Evolutionary conservation across 2,888 invertebrate genomes (phyloP), one percentile per base, ranked within the genome.

Genomic region (Punctoribates punctum): DNA sequence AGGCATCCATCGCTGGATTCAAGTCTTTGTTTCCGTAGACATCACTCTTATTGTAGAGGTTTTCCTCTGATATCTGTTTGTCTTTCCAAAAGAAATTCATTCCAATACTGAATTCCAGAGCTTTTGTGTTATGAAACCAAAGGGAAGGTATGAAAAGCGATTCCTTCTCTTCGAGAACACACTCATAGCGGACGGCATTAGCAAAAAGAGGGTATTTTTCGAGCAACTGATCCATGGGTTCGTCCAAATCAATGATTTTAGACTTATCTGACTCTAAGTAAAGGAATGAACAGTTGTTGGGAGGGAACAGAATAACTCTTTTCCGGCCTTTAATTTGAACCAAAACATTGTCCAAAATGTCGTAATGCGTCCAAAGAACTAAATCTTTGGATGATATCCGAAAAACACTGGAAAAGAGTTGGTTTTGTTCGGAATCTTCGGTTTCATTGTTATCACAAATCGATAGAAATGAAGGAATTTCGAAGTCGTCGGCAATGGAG

Each of bases 281-380:
- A 72, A 87, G 81, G 79, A 84, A 83, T 23, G 83, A 81, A 1
- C 85, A 85, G 81, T 87, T 86, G 23, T 79, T 79, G 2, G 87
- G 87, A 75, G 83, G 83, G 80, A 85, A 87, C 25, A 87, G 81
- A 17, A 86, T 83, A 6, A 86, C 85, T 74, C 84, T 80, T 80
- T 87, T 87, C 34, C 81, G 80, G 4, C 87, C 87, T 74, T 79
- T 81, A 1, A 87, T 83, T 82, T 87, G 87, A 73, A 87, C 84
- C 62, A 87, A 81, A 23, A 87, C 81, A 80, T 87, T 87, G 81
- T 87, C 87, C 86, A 87, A 86, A 0, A 85, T 82, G 83, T 87
- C 87, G 82, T 87, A 87, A 81, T 87, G 87, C 5, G 87, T 87
- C 87, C 87, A 87, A 25, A 87, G 80, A 78, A 85, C 86, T 20